Conservation (phyloP, 1,140 invertebrate species). For the Drosophila arizonae region DNA sequence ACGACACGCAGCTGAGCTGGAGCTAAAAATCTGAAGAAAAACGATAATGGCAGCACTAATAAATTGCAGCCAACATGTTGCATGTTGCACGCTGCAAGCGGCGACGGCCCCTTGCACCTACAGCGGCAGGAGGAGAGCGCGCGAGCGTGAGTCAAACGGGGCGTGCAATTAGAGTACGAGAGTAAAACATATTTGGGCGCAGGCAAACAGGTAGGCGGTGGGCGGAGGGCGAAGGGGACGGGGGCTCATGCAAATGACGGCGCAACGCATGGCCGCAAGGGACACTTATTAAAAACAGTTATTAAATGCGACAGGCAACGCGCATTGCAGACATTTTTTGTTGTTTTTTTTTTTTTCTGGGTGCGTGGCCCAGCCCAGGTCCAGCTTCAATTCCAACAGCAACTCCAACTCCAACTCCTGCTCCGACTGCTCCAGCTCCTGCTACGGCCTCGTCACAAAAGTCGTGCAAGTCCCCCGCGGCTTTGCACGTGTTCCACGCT, state of each 20-base stretch:
- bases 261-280: constrained; percentile 63
- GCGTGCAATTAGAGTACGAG: constrained; percentile 73
- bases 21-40: constrained; percentile 79
- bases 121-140: constrained; percentile 42
- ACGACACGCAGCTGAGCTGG: constrained; percentile 28
- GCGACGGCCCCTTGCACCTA: constrained; percentile 46
- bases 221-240: background rate
- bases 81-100: constrained; percentile 59
- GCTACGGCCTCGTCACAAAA: constrained; percentile 47
- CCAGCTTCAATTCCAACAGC: constrained; percentile 11
- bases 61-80: constrained; percentile 80
- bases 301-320: constrained; percentile 80
- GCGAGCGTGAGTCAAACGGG: constrained; percentile 63
- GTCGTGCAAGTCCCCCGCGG: constrained; percentile 80
- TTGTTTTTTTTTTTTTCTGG: constrained; percentile 38
- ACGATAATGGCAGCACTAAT: constrained; percentile 81
- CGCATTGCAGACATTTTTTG: constrained; percentile 50
- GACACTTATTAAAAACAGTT: constrained; percentile 81
- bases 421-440: constrained; percentile 29
- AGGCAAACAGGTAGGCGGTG: background rate
- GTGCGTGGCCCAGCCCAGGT: constrained; percentile 62
- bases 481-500: constrained; percentile 80
- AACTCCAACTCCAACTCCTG: constrained; percentile 6
- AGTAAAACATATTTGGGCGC: constrained; percentile 43
- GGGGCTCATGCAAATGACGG: constrained; percentile 66